Evolutionary conservation across 2,113 vertebrate species (phyloP), one percentile per base, ranked within the genome.

Genomic region (Callorhinus ursinus): DNA sequence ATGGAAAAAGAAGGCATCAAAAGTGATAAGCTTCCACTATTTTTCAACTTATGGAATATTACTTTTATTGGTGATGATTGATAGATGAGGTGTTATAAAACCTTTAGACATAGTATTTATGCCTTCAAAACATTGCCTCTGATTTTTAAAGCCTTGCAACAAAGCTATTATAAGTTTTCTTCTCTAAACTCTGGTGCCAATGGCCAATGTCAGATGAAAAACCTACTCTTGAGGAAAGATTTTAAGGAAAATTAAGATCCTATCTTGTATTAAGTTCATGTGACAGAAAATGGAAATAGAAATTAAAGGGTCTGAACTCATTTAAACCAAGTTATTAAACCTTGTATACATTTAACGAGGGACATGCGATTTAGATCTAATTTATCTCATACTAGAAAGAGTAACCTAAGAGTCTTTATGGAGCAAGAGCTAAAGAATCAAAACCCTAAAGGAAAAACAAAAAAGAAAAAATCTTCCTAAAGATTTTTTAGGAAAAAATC

Each of bases 1-100:
- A 65, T 13, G 5, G 76, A 71, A 74, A 92, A 86, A 88, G 31
- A 72, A 51, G 83, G 14, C 36, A 46, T 84, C 19, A 84, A 93
- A 67, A 74, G 7, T 8, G 69, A 85, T 84, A 83, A 71, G 51
- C 2, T 74, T 82, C 49, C 51, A 63, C 13, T 39, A 19, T 57
- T 86, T 95, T 92, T 90, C 24, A 84, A 61, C 81, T 81, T 0
- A 59, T 65, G 13, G 12, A 76, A 67, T 88, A 90, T 88, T 84
- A 84, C 14, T 87, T 92, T 96, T 80, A 46, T 42, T 24, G 33
- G 74, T 71, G 74, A 79, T 82, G 79, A 91, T 4, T 81, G 46
- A 92, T 90, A 93, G 83, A 92, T 74, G 55, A 93, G 57, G 61
- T 93, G 31, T 76, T 67, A 39, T 61, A 69, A 83, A 90, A 84